phyloP scores from a whole-genome alignment of 2,797 vertebrate species.

The Xiphorhynchus erythropygius region DNA sequence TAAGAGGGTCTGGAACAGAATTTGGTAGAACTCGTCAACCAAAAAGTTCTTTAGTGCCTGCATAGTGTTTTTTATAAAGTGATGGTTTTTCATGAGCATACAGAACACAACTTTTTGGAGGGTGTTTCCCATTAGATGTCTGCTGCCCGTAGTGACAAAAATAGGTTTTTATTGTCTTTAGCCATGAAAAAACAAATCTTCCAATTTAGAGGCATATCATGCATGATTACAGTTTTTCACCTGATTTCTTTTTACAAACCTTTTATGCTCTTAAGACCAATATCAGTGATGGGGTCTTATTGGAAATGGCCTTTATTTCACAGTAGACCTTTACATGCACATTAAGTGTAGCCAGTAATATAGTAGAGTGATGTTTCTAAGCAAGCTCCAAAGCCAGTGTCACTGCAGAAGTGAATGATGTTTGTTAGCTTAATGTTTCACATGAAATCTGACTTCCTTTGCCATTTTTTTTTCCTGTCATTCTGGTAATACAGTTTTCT shows the following conservation, averaged over 20 bases:
- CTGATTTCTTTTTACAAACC: not conserved
- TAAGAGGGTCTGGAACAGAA: not conserved
- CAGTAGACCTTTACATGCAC: not conserved
- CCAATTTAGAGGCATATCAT: not conserved
- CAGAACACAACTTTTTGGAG: not conserved
- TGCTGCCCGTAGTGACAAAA: not conserved
- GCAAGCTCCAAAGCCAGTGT: not conserved
- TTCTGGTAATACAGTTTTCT: constrained; percentile 83
- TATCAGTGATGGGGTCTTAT: not conserved
- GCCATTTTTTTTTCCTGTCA: not conserved
- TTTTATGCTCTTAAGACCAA: not conserved
- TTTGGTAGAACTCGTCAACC: not conserved
- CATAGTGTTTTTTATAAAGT: not conserved
- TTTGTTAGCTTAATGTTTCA: not conserved
- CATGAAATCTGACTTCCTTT: not conserved
- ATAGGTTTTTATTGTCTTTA: not conserved
- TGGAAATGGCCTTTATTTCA: not conserved
- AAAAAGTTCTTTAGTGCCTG: not conserved
- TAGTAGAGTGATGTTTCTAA: not conserved
- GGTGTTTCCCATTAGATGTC: not conserved
- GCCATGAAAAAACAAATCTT: not conserved
- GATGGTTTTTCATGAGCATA: not conserved
- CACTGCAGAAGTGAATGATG: not conserved
- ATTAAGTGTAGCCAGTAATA: not conserved
- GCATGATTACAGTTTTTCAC: not conserved